Conservation (phyloP, 2,797 vertebrate species). For the Tokudaia muenninki region DNA sequence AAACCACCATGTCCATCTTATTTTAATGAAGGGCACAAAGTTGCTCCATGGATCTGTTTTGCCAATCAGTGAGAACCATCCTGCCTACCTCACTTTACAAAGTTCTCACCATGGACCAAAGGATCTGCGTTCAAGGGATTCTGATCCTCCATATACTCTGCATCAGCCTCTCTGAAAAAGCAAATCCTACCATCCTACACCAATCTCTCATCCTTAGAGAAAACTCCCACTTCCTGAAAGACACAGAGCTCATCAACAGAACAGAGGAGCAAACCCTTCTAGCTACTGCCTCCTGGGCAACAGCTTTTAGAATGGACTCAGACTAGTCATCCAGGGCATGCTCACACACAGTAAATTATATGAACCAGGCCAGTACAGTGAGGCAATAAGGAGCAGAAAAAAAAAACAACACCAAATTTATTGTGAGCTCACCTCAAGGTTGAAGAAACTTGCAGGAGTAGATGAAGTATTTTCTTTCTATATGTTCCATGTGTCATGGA, state of each 20-base stretch:
- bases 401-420: background rate
- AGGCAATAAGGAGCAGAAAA: too few species aligned
- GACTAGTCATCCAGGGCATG: rapidly evolving
- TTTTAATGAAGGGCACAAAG: background rate
- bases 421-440: background rate
- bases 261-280: background rate
- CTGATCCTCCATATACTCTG: too few species aligned
- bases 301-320: background rate
- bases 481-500: too few species aligned
- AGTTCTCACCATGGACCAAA: background rate
- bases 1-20: background rate
- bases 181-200: too few species aligned
- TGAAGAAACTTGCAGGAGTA: background rate
- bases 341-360: background rate
- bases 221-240: too few species aligned
- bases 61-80: background rate
- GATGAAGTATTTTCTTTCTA: rapidly evolving
- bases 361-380: too few species aligned
- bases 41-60: too few species aligned
- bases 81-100: background rate
- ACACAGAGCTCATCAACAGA: background rate
- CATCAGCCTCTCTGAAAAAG: rapidly evolving
- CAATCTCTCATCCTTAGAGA: background rate
- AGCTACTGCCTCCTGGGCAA: background rate
- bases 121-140: background rate